A percentile compares a stretch with the other conserved stretches of the same genome.
These are phyloP conservation scores for Mohoua ochrocephala DNA, from an alignment of 2,113 vertebrate genomes.

Conservation along the genomic window DNA sequence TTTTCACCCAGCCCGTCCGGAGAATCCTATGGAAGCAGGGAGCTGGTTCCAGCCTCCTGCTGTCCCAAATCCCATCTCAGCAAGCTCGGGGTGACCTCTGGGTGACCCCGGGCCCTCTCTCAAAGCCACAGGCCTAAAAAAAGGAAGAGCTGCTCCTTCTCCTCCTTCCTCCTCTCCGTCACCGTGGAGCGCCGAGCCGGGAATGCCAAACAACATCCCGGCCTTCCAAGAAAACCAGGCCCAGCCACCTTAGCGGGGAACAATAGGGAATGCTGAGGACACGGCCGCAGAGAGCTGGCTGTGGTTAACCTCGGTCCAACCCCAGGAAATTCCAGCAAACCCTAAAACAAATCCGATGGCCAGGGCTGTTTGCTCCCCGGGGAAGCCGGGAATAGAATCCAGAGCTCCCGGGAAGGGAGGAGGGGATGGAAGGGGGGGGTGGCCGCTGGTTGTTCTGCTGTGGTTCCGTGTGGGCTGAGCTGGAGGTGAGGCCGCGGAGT, in stretches of 20 bases:
- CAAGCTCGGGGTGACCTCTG: slow-evolving; percentile 1
- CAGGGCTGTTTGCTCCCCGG: slow-evolving; percentile 29
- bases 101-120: slow-evolving; percentile 4
- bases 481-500: background rate
- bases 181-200: background rate
- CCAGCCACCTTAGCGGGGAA: slow-evolving; percentile 24
- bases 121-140: slow-evolving; percentile 44
- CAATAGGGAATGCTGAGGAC: slow-evolving; percentile 17
- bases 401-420: background rate
- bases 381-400: slow-evolving; percentile 46
- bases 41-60: background rate
- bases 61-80: background rate
- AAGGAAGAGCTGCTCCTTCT: background rate
- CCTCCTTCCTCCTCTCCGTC: background rate
- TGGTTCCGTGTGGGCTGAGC: background rate
- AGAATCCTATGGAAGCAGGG: slow-evolving; percentile 18
- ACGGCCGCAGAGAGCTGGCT: slow-evolving; percentile 32
- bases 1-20: background rate
- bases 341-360: slow-evolving; percentile 55
- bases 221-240: slow-evolving; percentile 45
- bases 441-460: slow-evolving; percentile 7
- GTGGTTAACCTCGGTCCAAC: slow-evolving; percentile 56
- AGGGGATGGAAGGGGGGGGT: background rate
- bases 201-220: background rate
- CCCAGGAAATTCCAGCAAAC: slow-evolving; percentile 62